Conservation (phyloP, 1,140 invertebrate species). For the Pararge aegeria region DNA sequence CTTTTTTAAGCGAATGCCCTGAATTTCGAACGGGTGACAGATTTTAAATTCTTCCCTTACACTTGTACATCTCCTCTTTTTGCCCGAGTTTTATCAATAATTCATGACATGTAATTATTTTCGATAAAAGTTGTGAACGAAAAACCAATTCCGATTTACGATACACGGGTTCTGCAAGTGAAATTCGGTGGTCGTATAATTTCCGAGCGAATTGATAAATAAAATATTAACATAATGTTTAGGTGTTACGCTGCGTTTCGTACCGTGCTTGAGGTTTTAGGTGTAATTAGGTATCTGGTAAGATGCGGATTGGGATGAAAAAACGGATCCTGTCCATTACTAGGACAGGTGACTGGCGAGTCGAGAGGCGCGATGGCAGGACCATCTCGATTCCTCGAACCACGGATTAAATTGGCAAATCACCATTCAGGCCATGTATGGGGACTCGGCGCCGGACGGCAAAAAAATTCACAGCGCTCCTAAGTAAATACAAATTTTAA, state of each 20-base stretch:
- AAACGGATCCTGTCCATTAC: conserved; percentile 43
- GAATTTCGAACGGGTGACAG: conserved; percentile 73
- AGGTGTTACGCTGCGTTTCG: conserved; percentile 26
- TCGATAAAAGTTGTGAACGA: conserved; percentile 28
- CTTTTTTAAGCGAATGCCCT: conserved; percentile 59
- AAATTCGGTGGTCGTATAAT: conserved; percentile 48
- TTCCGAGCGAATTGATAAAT: conserved; percentile 41
- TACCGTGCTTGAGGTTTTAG: conserved; percentile 18
- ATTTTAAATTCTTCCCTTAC: conserved; percentile 78
- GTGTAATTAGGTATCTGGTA: not conserved
- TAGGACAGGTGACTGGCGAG: conserved; percentile 42
- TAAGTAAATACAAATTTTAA: conserved; percentile 77
- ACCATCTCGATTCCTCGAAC: conserved; percentile 54
- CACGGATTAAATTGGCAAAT: conserved; percentile 68
- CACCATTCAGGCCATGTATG: conserved; percentile 56
- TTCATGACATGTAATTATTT: conserved; percentile 70
- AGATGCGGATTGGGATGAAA: conserved; percentile 11
- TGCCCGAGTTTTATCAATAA: conserved; percentile 64
- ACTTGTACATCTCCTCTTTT: conserved; percentile 65
- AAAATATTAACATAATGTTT: conserved; percentile 33
- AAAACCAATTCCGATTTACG: conserved; percentile 53
- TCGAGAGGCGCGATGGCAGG: conserved; percentile 33
- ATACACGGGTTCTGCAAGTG: conserved; percentile 47
- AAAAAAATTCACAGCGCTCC: conserved; percentile 53
- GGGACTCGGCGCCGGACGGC: conserved; percentile 50